Evolutionary conservation across 2,113 vertebrate species (phyloP), one percentile per base, ranked within the genome.

Genomic region (Dissostichus mawsoni): DNA sequence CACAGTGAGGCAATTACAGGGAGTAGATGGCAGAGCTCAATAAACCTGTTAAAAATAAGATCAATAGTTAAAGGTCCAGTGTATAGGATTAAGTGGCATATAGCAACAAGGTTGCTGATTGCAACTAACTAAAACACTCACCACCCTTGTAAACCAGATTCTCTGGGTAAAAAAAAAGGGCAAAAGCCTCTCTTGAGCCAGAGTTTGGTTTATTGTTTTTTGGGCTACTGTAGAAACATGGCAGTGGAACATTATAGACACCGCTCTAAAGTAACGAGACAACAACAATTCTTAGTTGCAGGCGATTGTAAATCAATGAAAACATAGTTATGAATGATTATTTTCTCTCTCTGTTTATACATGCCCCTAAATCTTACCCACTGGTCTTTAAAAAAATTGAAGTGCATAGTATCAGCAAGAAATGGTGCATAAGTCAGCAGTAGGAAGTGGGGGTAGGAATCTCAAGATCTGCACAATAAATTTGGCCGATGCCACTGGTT

Each of bases 391-490:
- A 29, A 29, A 29, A 44, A 10, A 33, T 29, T 1, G 5, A 18
- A n/a, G n/a, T 45, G 23, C 2, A 33, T 17, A 14, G 23, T 41
- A 36, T 36, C 7, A 16, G 17, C 11, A 36, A 20, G 20, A 51
- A 6, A 2, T 16, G 17, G 8, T 1, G 11, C 47, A 45, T 52
- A 18, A 61, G 25, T 55, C 25, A 51, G 17, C 25, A n/a, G 44
- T 64, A n/a, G 11, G 11, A 64, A n/a, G 36, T 64, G n/a, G 12
- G 11, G 16, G 9, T 44, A 10, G 16, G 13, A 11, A 10, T 56
- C 14, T 64, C 58, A 69, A 68, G 62, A 53, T 53, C 48, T 18
- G n/a, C 61, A 53, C 13, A n/a, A 17, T 8, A 64, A 45, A 68
- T n/a, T 44, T 55, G 8, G 13, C 13, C n/a, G 55, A 47, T 70